Percentiles rank a stretch among this genome's conserved stretches.
Evolutionary conservation across 2,113 vertebrate species (phyloP).

Genomic region (Campylomormyrus numenius): DNA sequence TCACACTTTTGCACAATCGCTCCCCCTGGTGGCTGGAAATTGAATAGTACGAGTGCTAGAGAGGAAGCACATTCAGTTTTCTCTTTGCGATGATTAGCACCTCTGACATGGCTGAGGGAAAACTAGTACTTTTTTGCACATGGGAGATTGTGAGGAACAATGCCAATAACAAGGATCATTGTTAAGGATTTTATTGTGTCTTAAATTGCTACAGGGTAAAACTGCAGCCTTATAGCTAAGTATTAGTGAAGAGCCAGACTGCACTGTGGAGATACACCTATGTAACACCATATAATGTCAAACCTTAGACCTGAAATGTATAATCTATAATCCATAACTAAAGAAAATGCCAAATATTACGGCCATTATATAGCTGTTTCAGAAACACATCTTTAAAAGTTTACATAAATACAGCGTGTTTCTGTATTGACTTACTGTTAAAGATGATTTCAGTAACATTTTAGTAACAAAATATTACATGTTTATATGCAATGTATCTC

Average conservation of each 20-base stretch:
- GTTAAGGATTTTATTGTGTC: neutral
- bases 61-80: neutral
- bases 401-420: neutral
- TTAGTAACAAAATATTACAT: neutral
- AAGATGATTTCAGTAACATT: neutral
- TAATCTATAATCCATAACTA: neutral
- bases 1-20: neutral
- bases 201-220: neutral
- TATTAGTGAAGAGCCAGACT: neutral
- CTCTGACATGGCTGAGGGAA: neutral
- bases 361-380: neutral
- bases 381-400: neutral
- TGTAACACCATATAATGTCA: neutral
- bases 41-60: neutral
- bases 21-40: conserved; percentile 24
- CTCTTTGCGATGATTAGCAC: neutral
- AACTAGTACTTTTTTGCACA: neutral
- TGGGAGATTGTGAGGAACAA: neutral
- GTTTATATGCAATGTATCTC: neutral
- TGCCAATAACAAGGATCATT: neutral
- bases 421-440: neutral
- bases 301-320: neutral
- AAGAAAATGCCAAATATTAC: neutral
- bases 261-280: neutral
- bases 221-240: neutral